Percentiles rank a stretch among this genome's conserved stretches.
Conservation (phyloP, 2,797 vertebrate species). For the Danio tinwini region DNA sequence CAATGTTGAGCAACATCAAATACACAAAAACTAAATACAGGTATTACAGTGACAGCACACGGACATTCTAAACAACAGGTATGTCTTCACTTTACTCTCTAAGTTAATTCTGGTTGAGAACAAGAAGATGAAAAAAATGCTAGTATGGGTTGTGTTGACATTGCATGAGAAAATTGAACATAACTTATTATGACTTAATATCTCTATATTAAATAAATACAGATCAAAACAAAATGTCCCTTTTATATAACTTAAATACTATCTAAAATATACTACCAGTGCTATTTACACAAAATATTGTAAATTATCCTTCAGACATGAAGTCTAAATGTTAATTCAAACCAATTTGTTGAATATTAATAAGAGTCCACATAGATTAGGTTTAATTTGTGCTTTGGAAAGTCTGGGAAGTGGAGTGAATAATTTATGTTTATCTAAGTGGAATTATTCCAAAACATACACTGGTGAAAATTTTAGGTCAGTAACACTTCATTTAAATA, state of each 20-base stretch:
- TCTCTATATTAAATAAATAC: slow-evolving; percentile 36
- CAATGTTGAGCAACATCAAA: slow-evolving; percentile 48
- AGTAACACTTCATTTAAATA: neutral
- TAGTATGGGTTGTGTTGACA: neutral
- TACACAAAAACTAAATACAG: slow-evolving; percentile 26
- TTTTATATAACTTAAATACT: slow-evolving; percentile 8
- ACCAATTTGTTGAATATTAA: neutral
- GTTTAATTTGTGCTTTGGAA: neutral
- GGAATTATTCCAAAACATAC: neutral
- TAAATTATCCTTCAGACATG: neutral
- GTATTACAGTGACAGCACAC: slow-evolving; percentile 10
- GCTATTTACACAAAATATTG: neutral
- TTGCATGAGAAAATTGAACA: neutral
- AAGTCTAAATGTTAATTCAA: neutral
- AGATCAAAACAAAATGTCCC: neutral
- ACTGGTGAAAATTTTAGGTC: neutral
- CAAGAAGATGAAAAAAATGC: neutral
- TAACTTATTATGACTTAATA: slow-evolving; percentile 16
- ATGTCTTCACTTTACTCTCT: neutral
- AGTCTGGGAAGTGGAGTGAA: neutral
- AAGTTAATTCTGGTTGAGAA: neutral
- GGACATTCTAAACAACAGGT: neutral
- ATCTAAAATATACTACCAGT: slow-evolving; percentile 15
- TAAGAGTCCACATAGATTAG: neutral
- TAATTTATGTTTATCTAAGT: neutral